Conservation (phyloP, 2,888 invertebrate species). For the Amaurobius ferox region DNA sequence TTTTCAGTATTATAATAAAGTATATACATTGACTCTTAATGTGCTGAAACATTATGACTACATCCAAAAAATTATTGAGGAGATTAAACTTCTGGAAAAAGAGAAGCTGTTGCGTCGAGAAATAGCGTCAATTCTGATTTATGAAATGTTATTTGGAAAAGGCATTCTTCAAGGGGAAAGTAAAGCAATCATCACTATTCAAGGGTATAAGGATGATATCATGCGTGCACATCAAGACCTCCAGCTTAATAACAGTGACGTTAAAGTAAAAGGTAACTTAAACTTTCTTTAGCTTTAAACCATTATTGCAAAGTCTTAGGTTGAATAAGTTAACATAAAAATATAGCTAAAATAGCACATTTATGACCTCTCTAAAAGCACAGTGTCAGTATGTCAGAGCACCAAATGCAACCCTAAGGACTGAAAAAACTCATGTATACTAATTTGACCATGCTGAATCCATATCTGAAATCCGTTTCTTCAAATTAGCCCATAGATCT, state of each 20-base stretch:
- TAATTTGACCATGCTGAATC: too few relatives aligned
- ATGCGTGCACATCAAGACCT: conserved; percentile 55
- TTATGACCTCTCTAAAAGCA: too few relatives aligned
- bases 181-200: conserved; percentile 85
- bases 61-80: conserved; percentile 35
- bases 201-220: conserved; percentile 82
- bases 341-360: too few relatives aligned
- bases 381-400: too few relatives aligned
- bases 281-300: too few relatives aligned
- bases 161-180: conserved; percentile 83
- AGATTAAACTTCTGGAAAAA: conserved; percentile 23
- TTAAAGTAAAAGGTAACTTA: not conserved
- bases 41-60: conserved; percentile 27
- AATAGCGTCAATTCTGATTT: conserved; percentile 82
- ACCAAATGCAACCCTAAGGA: too few relatives aligned
- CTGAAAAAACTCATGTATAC: too few relatives aligned
- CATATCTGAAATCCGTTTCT: too few relatives aligned
- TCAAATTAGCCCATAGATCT: too few relatives aligned
- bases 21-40: conserved; percentile 36
- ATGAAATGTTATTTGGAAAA: conserved; percentile 90
- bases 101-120: conserved; percentile 30
- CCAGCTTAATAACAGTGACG: not conserved
- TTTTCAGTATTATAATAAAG: conserved; percentile 39
- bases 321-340: too few relatives aligned
- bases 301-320: too few relatives aligned